Conservation (phyloP, 2,888 invertebrate species). For the Epinotia brunnichana region DNA sequence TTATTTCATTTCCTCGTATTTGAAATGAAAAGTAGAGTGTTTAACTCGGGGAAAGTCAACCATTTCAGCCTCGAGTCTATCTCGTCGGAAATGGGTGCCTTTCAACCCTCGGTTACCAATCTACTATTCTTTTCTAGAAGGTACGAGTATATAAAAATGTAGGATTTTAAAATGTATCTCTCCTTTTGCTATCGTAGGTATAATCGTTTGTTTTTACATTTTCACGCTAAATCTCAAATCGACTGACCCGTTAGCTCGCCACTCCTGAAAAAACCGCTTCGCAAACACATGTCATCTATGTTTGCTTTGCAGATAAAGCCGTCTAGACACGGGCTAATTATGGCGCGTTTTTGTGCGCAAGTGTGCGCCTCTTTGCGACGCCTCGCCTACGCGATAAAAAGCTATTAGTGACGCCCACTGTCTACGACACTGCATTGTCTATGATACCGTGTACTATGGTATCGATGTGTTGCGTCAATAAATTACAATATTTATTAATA, state of each 20-base stretch:
- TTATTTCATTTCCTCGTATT: too few species aligned
- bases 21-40: too few species aligned
- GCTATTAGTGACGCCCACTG: conserved; percentile 33
- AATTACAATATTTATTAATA: conserved; percentile 23
- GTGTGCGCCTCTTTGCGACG: conserved; percentile 50
- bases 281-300: conserved; percentile 51
- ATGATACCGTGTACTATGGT: not conserved
- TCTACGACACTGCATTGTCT: conserved; percentile 37
- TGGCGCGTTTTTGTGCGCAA: conserved; percentile 46
- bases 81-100: too few species aligned
- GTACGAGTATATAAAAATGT: too few species aligned
- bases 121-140: not conserved
- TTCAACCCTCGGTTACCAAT: too few species aligned
- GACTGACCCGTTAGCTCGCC: not conserved
- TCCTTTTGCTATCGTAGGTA: too few species aligned
- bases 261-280: conserved; percentile 36
- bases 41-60: too few species aligned
- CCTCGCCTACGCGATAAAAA: conserved; percentile 49
- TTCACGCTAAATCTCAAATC: conserved; percentile 12
- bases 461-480: conserved; percentile 34
- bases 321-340: conserved; percentile 64
- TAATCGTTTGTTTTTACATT: not conserved
- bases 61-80: too few species aligned
- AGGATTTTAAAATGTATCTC: too few species aligned
- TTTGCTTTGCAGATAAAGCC: conserved; percentile 54